Base-by-base conservation (phyloP, 2,888 invertebrate species). In the Ephialtes manifestator region DNA sequence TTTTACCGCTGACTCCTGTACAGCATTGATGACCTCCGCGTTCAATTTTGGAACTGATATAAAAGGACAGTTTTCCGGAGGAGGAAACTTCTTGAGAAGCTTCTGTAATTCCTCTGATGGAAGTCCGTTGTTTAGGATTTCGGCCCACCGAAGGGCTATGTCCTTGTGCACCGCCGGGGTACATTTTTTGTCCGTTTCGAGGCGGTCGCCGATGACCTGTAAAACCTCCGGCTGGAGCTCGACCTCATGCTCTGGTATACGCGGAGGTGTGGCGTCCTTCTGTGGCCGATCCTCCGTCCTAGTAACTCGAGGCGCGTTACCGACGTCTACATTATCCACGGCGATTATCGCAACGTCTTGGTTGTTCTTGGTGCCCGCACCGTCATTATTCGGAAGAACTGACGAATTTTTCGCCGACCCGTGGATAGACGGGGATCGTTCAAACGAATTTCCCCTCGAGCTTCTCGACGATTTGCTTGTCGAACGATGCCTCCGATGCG, bases 181-280 rank as follows among this genome's bases (percentile, higher is more conserved):
- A 46, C 46, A 46, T 46, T 46, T 46, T 46, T 46, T 46, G 46
- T 46, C 46, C 24, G 24, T 24, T 24, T 24, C 24, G 24, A 1
- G 24, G 2, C 78, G 83, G 0, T 18, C 20, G n/a, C 83, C 79
- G 13, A 79, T 31, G 2, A 81, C 72, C 5, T 46, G 15, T 18
- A 80, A n/a, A n/a, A 80, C 31, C 31, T 72, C 80, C n/a, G n/a
- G 35, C 28, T 63, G 48, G 18, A 80, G 63, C 35, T 80, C 80
- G 31, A 74, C n/a, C 46, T 80, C 72, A 35, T 80, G 80, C 31
- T 80, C 72, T 3, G 51, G 72, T 46, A 65, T 11, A 11, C 18
- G 3, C 13, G 0, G 8, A 11, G 13, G 1, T 5, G n/a, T 3
- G 15, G 7, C n/a, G n/a, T 7, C 35, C 2, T 18, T 67, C 43